These are phyloP conservation scores for Lasioglossum baleicum DNA, from an alignment of 1,140 invertebrate species.

Conservation along the genomic window DNA sequence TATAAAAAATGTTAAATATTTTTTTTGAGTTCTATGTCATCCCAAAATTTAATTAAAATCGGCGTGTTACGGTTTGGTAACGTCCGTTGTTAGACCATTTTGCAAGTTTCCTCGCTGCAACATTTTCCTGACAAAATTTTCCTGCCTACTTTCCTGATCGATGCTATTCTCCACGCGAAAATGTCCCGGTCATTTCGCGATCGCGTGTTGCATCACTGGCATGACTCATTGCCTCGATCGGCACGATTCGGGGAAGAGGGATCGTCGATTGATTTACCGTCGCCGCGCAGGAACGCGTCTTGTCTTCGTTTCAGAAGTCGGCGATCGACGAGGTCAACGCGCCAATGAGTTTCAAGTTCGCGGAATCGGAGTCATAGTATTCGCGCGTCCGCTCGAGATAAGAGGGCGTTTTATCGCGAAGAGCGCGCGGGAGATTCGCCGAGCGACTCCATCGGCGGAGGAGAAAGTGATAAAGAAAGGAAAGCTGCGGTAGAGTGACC, in stretches of 20 bases:
- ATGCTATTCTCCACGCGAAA: neutral
- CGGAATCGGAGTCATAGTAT: neutral
- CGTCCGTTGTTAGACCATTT: no score
- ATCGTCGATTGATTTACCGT: constrained; percentile 37
- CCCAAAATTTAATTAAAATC: no score
- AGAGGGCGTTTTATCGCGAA: neutral
- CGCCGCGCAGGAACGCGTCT: neutral
- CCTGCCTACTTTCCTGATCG: no score
- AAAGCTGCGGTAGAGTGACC: constrained; percentile 21
- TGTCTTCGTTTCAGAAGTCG: neutral
- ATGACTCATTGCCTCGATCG: constrained; percentile 56
- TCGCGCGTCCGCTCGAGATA: neutral
- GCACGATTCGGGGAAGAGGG: constrained; percentile 31
- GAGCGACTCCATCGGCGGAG: constrained; percentile 23
- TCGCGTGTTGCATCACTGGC: constrained; percentile 40
- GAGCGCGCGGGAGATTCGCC: neutral
- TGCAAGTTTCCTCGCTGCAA: no score
- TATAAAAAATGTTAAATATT: no score
- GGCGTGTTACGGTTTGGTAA: no score
- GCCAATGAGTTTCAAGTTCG: neutral
- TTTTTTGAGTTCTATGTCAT: no score
- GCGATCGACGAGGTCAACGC: neutral
- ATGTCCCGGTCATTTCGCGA: constrained; percentile 14
- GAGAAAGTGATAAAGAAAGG: constrained; percentile 55
- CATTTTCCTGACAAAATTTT: no score